A percentile compares a stretch with the other conserved stretches of the same genome.
Conservation (phyloP, 1,140 invertebrate genomes). For the Proctacanthus coquilletti region DNA sequence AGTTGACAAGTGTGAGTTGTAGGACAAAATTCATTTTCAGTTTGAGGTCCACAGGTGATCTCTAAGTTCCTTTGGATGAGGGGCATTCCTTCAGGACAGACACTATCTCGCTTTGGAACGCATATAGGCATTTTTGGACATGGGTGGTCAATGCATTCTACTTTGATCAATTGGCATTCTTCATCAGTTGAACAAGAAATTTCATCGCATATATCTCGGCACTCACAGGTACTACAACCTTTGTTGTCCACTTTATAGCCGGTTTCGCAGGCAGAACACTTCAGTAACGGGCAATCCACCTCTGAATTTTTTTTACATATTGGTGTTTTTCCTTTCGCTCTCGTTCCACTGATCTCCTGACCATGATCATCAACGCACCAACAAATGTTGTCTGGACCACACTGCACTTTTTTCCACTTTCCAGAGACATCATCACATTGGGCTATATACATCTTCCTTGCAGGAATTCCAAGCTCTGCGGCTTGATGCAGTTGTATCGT, state of each 20-base stretch:
- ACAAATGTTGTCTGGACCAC: conserved; percentile 55
- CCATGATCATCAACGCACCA: conserved; percentile 83
- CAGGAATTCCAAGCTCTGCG: conserved; percentile 56
- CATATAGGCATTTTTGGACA: conserved; percentile 67
- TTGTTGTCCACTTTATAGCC: conserved; percentile 47
- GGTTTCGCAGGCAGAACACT: conserved; percentile 49
- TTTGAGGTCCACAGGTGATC: conserved; percentile 53
- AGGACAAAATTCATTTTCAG: conserved; percentile 49
- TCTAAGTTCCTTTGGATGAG: conserved; percentile 37
- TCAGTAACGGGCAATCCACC: conserved; percentile 38
- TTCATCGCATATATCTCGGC: conserved; percentile 58
- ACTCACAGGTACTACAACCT: conserved; percentile 60
- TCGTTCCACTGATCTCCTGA: conserved; percentile 52
- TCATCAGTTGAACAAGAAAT: conserved; percentile 54
- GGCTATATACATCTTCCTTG: conserved; percentile 58
- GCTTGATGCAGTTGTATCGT: conserved; percentile 54
- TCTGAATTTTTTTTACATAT: conserved; percentile 33
- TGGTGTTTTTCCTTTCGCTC: conserved; percentile 27
- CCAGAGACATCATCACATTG: conserved; percentile 56
- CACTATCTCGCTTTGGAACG: conserved; percentile 56
- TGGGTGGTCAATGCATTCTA: conserved; percentile 35
- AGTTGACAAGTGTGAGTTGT: conserved; percentile 71
- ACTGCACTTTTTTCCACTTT: conserved; percentile 62
- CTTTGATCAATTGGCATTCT: conserved; percentile 41
- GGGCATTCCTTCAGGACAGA: conserved; percentile 50